These are phyloP conservation scores for Tupaia chinensis DNA, from an alignment of 2,113 vertebrate species.

Conservation along the genomic window DNA sequence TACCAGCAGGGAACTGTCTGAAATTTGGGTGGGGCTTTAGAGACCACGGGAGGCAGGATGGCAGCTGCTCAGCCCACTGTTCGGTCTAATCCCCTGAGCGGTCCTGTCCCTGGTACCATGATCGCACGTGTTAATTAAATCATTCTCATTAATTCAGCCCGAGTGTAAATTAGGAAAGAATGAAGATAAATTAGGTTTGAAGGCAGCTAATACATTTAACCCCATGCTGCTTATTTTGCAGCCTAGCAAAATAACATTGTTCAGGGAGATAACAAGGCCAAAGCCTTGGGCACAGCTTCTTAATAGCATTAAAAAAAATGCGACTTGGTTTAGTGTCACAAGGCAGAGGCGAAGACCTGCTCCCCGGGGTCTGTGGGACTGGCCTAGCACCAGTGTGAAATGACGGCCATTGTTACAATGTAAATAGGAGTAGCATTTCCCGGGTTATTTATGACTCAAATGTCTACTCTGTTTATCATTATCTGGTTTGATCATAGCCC, in stretches of 20 bases:
- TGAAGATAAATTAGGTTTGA: conserved; percentile 88
- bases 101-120: conserved; percentile 74
- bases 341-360: conserved; percentile 76
- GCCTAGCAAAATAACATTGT: conserved; percentile 87
- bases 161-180: conserved; percentile 88
- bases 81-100: conserved; percentile 60
- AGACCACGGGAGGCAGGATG: conserved; percentile 25
- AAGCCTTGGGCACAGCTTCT: conserved; percentile 83
- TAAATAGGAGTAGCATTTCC: background rate
- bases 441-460: background rate
- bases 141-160: conserved; percentile 87
- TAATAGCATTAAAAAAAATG: conserved; percentile 86
- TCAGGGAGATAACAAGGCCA: conserved; percentile 86
- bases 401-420: background rate
- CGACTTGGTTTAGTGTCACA: conserved; percentile 80
- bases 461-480: background rate
- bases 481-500: background rate
- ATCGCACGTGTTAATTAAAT: conserved; percentile 87
- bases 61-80: conserved; percentile 69
- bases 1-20: conserved; percentile 17
- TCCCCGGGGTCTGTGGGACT: conserved; percentile 65
- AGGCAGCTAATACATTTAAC: conserved; percentile 88
- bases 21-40: conserved; percentile 2
- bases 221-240: conserved; percentile 87
- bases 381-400: conserved; percentile 46